Evolutionary conservation across 2,888 invertebrate species (phyloP), one percentile per base, ranked within the genome.

Genomic region (Monoplex corrugatus): DNA sequence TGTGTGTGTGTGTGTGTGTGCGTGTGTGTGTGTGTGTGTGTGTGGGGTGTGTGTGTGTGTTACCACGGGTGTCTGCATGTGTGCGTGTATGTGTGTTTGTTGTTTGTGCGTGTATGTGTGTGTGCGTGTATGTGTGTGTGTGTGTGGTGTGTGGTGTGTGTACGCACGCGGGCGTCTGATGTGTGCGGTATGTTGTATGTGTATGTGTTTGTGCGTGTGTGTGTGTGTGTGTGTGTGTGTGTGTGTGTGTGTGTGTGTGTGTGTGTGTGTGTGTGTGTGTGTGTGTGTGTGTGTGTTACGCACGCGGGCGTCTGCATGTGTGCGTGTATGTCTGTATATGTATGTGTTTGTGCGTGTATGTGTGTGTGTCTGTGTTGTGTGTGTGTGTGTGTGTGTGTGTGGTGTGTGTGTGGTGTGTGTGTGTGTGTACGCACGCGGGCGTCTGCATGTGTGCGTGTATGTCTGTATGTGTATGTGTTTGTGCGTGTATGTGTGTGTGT

Each of bases 201-300:
- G 35, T 75, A 32, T 75, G 75, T 80, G 80, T 80, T 38, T 80
- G 78, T 78, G 75, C 32, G 75, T 13, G 75, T 75, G 75, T 75
- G 75, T 28, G 19, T 16, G 10, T 72, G 75, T 16, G 75, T n/a
- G n/a, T 16, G 75, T 28, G 13, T 28, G 16, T 28, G 28, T 16
- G 57, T 16, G 5, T 57, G 3, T n/a, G 1, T 57, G 2, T 57
- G 75, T 75, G 75, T 13, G 75, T 75, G 75, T 75, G 75, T 28
- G 19, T 16, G 10, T 72, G 75, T 16, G 75, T n/a, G n/a, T 16
- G 75, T 28, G 13, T 28, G 16, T 28, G 28, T 16, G 57, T 16
- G 5, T 57, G 3, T n/a, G 1, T 57, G 2, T 57, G 28, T 10
- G 16, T 16, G 19, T 57, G 57, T 10, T 57, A 2, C 2, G 19